Evolutionary conservation across 2,113 vertebrate genomes (phyloP), one percentile per base, ranked within the genome.

Genomic region (Alligator mississippiensis): DNA sequence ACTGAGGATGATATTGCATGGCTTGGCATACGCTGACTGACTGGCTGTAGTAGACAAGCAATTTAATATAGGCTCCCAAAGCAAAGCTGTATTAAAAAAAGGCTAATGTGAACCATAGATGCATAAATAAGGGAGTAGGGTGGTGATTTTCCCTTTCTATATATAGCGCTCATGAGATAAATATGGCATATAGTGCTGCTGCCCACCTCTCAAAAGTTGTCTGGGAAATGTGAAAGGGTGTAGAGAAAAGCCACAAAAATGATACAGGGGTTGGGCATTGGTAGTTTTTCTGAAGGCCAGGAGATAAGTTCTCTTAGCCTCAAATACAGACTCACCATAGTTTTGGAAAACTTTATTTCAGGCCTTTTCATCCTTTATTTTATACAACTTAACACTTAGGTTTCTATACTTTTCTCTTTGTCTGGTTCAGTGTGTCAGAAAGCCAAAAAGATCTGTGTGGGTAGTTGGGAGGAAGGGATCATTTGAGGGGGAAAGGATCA

Each of bases 331-430:
- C 38, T 38, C 57, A 75, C 1, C 28, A 13, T 11, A 87, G 34
- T 57, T 84, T 28, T 90, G 84, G 84, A 86, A 1, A 10, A 34
- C 30, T 63, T 62, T 80, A 78, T 86, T 94, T 91, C 79, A 82
- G 72, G 28, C 9, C 93, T 81, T 88, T 82, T 77, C 11, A 74
- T 66, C 77, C 38, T 80, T 54, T 75, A 38, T 75, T 54, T 54
- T 75, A 22, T 59, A 1, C 77, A 79, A 5, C 34, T 86, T 93
- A 88, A 89, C 75, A 63, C 16, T 93, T 84, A 62, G 64, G 63
- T 89, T 82, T 38, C 80, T 34, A 70, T 90, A 22, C 86, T 88
- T 11, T 90, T 80, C 91, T 77, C 84, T 91, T 94, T 88, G 74
- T 90, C 90, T 87, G 30, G 84, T 78, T 28, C 75, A 87, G 66